A percentile compares a stretch with the other conserved stretches of the same genome.
Evolutionary conservation across 2,888 invertebrate genomes (phyloP).

Genomic region (Polydrusus cervinus): DNA sequence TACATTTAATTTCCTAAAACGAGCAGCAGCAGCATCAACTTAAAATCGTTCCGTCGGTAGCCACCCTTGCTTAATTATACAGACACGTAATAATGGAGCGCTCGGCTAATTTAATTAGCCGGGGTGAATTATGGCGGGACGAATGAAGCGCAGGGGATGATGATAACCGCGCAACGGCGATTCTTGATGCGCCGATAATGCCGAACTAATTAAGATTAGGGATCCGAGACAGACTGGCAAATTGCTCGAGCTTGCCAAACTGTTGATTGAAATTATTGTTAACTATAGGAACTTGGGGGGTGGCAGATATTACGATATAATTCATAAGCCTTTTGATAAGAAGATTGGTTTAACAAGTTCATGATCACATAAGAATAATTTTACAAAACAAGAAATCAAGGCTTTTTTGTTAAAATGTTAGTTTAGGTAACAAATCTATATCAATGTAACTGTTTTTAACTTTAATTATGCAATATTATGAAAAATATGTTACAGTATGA

Average conservation of each 20-base stretch:
- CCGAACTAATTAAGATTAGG: conserved; percentile 52
- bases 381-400: too few species aligned
- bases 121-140: conserved; percentile 42
- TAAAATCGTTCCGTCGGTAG: conserved; percentile 28
- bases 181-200: conserved; percentile 50
- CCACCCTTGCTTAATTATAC: conserved; percentile 50
- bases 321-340: too few species aligned
- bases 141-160: conserved; percentile 42
- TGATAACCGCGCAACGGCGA: conserved; percentile 46
- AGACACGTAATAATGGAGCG: conserved; percentile 51
- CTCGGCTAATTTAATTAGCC: conserved; percentile 52
- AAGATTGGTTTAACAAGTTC: too few species aligned
- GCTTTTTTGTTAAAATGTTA: too few species aligned
- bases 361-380: too few species aligned
- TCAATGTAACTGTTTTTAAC: too few species aligned
- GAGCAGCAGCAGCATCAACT: conserved; percentile 24
- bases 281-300: neutral
- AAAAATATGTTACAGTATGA: too few species aligned
- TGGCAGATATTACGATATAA: conserved; percentile 10
- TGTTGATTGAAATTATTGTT: conserved; percentile 38
- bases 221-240: conserved; percentile 35
- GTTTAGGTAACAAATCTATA: too few species aligned
- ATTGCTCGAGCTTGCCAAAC: conserved; percentile 31
- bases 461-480: too few species aligned
- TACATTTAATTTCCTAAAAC: conserved; percentile 23